Percentiles rank a stretch among this genome's conserved stretches.
Conservation (phyloP, 2,888 invertebrate species). For the Epirrita christyi region DNA sequence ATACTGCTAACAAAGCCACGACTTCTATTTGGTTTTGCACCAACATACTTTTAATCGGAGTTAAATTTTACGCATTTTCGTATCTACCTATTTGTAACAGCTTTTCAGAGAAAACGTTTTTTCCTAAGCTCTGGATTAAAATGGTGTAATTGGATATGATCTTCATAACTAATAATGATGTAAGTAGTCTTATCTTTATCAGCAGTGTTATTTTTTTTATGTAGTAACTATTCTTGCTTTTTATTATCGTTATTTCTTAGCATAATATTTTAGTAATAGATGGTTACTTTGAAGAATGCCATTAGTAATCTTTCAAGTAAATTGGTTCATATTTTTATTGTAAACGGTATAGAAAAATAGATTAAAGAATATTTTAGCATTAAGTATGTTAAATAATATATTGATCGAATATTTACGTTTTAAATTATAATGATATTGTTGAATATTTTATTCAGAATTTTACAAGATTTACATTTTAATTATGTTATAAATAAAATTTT, state of each 20-base stretch:
- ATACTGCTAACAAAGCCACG: neutral
- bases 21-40: conserved; percentile 14
- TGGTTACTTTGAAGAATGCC: conserved; percentile 64
- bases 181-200: too few species aligned
- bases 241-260: conserved; percentile 45
- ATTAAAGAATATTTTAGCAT: conserved; percentile 9
- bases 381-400: conserved; percentile 11
- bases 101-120: too few species aligned
- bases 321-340: conserved; percentile 23
- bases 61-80: too few species aligned
- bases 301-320: conserved; percentile 56
- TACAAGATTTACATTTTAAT: conserved; percentile 81
- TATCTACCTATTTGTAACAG: too few species aligned
- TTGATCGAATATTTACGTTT: conserved; percentile 52
- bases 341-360: conserved; percentile 8
- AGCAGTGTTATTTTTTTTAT: too few species aligned
- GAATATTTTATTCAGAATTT: conserved; percentile 79
- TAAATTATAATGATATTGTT: conserved; percentile 69
- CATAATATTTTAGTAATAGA: conserved; percentile 23
- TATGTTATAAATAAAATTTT: conserved; percentile 78
- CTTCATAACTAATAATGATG: too few species aligned
- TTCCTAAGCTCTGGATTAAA: too few species aligned
- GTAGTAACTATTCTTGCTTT: neutral
- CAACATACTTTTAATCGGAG: neutral
- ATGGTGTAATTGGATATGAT: too few species aligned